Evolutionary conservation across 2,797 vertebrate species (phyloP).

Genomic region (Numenius phaeopus): DNA sequence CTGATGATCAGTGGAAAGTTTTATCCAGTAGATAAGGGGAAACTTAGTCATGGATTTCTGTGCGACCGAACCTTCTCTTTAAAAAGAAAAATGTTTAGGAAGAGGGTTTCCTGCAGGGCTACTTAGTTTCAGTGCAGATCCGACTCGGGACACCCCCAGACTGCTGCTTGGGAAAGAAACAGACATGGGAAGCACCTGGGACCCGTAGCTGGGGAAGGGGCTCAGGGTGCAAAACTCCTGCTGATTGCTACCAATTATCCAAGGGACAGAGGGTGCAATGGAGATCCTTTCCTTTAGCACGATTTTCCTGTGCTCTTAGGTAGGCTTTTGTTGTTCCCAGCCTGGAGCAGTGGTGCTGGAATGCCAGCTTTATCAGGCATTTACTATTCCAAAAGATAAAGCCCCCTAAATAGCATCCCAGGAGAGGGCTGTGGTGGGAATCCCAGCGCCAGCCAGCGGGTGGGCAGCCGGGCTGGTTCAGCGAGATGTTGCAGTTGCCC

Average conservation of each 20-base stretch:
- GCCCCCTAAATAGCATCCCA: not conserved
- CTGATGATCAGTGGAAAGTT: not conserved
- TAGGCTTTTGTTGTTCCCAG: not conserved
- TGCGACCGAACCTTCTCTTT: not conserved
- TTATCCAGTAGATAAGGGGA: not conserved
- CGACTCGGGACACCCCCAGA: fast-evolving
- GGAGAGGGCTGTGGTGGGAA: not conserved
- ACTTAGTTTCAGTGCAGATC: not conserved
- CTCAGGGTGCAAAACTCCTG: fast-evolving
- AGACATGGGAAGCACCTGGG: not conserved
- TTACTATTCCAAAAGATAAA: not conserved
- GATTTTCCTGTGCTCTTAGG: not conserved
- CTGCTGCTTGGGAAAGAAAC: not conserved
- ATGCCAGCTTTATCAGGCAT: not conserved
- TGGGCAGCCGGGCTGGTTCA: not conserved
- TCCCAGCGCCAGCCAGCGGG: not conserved
- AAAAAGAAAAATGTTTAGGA: not conserved
- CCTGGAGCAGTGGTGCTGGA: not conserved
- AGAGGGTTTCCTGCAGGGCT: not conserved
- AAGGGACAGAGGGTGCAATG: fast-evolving
- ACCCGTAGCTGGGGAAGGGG: not conserved
- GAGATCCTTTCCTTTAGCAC: not conserved
- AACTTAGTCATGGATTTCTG: not conserved
- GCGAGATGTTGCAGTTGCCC: fast-evolving
- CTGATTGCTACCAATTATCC: not conserved